A percentile compares a stretch with the other conserved stretches of the same genome.
Conservation (phyloP, 2,797 vertebrate species). For the Protonibea diacanthus region DNA sequence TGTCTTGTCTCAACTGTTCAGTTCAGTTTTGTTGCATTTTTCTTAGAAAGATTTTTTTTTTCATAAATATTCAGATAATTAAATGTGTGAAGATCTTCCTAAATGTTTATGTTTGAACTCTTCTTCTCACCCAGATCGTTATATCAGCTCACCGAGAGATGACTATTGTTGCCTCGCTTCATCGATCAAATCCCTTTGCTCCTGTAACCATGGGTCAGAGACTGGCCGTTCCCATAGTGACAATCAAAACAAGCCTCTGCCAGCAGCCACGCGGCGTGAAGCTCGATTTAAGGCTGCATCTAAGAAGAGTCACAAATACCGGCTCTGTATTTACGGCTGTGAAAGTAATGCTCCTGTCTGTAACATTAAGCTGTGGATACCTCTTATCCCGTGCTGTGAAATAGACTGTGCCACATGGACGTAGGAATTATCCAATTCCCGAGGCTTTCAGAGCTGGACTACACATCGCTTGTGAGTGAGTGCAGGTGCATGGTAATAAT, state of each 20-base stretch:
- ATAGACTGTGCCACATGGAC: constrained; percentile 10
- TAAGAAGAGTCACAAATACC: constrained; percentile 37
- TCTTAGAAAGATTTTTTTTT: too few relatives aligned
- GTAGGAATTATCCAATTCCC: constrained; percentile 24
- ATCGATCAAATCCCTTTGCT: constrained; percentile 72
- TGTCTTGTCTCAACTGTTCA: constrained; percentile 3
- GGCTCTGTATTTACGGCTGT: constrained; percentile 11
- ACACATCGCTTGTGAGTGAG: constrained; percentile 1
- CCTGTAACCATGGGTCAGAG: constrained; percentile 68
- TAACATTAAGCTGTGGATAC: neutral
- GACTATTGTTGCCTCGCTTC: constrained; percentile 51
- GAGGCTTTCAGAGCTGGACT: constrained; percentile 18
- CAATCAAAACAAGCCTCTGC: constrained; percentile 68
- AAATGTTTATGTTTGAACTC: neutral
- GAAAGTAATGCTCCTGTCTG: neutral
- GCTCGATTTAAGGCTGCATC: constrained; percentile 50
- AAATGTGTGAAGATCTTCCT: neutral
- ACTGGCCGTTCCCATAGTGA: constrained; percentile 78
- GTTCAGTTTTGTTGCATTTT: neutral
- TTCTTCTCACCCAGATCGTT: constrained; percentile 7
- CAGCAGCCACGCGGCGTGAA: constrained; percentile 25
- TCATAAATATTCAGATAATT: neutral
- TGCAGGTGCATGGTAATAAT: constrained; percentile 23
- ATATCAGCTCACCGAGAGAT: constrained; percentile 14
- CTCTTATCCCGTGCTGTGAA: constrained; percentile 16